Conservation (phyloP, 2,888 invertebrate genomes). For the Hedya salicella region DNA sequence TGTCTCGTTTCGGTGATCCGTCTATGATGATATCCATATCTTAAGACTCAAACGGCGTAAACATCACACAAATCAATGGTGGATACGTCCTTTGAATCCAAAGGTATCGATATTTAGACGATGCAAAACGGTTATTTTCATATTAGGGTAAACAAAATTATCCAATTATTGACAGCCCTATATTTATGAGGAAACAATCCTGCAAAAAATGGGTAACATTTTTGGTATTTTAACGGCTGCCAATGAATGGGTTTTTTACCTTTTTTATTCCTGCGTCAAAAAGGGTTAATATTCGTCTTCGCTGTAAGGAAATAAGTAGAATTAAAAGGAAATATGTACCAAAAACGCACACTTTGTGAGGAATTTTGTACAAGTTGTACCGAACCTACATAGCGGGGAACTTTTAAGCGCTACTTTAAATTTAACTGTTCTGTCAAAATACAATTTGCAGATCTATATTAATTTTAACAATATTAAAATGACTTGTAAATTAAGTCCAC, state of each 20-base stretch:
- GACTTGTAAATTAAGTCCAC: no score
- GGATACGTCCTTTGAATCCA: no score
- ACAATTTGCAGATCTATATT: not conserved
- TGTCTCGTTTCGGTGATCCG: slow-evolving; percentile 3
- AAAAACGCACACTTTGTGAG: slow-evolving; percentile 27
- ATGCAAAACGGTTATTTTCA: not conserved
- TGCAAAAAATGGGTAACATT: no score
- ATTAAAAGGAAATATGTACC: slow-evolving; percentile 31
- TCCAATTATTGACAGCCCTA: no score
- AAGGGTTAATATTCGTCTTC: not conserved
- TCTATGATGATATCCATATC: slow-evolving; percentile 1
- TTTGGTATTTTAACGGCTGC: no score
- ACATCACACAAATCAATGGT: no score
- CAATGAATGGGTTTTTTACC: no score
- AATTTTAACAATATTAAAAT: no score
- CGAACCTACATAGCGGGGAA: not conserved
- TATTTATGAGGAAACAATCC: no score
- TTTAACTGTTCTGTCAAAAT: not conserved
- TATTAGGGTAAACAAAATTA: not conserved
- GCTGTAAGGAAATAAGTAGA: slow-evolving; percentile 8
- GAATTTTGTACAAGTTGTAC: slow-evolving; percentile 11
- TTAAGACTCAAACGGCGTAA: no score
- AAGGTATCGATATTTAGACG: not conserved
- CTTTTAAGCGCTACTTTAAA: not conserved
- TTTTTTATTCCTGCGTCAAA: not conserved